Percentiles rank a stretch among this genome's conserved stretches.
These are phyloP conservation scores for Agrochola circellaris DNA, from an alignment of 2,888 invertebrate genomes.

Conservation along the genomic window DNA sequence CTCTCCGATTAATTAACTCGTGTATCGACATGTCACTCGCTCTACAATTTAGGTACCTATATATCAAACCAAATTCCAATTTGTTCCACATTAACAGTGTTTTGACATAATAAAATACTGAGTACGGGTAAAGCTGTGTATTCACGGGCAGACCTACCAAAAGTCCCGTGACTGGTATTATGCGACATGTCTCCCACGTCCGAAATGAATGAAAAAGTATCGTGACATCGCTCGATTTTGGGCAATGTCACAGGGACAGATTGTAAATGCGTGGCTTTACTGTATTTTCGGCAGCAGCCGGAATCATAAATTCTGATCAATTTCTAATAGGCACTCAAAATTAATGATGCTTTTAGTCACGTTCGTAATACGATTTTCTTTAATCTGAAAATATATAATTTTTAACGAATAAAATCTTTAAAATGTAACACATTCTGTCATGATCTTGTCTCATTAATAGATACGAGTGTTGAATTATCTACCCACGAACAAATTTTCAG, in stretches of 20 bases:
- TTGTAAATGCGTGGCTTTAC: neutral
- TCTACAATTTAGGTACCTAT: constrained; percentile 16
- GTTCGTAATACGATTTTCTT: neutral
- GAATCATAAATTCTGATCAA: constrained; percentile 13
- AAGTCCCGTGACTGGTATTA: neutral
- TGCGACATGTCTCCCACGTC: neutral
- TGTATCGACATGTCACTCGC: constrained; percentile 37
- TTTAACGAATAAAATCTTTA: neutral
- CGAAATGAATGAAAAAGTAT: neutral
- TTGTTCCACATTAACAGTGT: constrained; percentile 30
- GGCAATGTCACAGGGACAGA: neutral
- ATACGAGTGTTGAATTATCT: neutral
- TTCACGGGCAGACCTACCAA: neutral
- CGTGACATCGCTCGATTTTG: neutral
- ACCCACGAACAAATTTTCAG: neutral
- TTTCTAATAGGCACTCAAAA: constrained; percentile 25
- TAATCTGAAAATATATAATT: constrained; percentile 2
- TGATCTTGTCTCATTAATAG: neutral
- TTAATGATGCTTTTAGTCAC: constrained; percentile 20
- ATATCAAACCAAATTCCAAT: constrained; percentile 24
- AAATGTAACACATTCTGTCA: neutral
- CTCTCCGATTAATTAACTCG: constrained; percentile 52
- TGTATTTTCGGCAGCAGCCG: constrained; percentile 13
- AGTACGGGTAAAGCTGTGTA: constrained; percentile 4
- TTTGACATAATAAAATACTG: constrained; percentile 34